Percentiles rank a stretch among this genome's conserved stretches.
phyloP scores from a whole-genome alignment of 2,797 vertebrate genomes.

The Oreonectes daqikongensis region DNA sequence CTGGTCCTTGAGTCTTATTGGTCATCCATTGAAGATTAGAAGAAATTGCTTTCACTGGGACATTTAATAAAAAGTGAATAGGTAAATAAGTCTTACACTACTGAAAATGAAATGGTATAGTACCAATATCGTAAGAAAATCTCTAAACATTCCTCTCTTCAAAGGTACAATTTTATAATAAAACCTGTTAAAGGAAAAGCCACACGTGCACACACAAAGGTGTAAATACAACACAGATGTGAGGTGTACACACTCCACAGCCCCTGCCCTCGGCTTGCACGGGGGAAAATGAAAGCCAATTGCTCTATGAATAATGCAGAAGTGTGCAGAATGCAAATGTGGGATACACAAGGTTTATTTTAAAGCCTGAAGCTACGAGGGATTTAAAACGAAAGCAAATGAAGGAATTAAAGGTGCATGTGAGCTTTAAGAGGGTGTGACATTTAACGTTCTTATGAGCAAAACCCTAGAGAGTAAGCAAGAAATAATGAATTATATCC shows the following conservation, averaged over 20 bases:
- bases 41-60: no score
- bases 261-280: conserved; percentile 11
- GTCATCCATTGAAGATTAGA: no score
- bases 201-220: background rate
- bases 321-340: conserved; percentile 64
- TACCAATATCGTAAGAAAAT: background rate
- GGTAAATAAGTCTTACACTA: background rate
- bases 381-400: conserved; percentile 56
- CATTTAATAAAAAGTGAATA: background rate
- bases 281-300: conserved; percentile 56
- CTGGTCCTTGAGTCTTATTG: no score
- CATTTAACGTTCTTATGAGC: conserved; percentile 21
- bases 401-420: conserved; percentile 56
- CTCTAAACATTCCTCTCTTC: background rate
- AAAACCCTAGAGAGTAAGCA: conserved; percentile 9
- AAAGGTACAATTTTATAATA: background rate
- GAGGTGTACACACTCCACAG: conserved; percentile 21
- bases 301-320: conserved; percentile 67
- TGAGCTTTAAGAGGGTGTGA: conserved; percentile 5
- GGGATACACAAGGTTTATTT: conserved; percentile 53
- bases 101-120: background rate
- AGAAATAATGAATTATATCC: no score
- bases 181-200: background rate
- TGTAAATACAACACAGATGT: conserved; percentile 4
- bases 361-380: conserved; percentile 54